A percentile compares a stretch with the other conserved stretches of the same genome.
Conservation (phyloP, 2,797 vertebrate genomes). For the Orestias chungarensis region DNA sequence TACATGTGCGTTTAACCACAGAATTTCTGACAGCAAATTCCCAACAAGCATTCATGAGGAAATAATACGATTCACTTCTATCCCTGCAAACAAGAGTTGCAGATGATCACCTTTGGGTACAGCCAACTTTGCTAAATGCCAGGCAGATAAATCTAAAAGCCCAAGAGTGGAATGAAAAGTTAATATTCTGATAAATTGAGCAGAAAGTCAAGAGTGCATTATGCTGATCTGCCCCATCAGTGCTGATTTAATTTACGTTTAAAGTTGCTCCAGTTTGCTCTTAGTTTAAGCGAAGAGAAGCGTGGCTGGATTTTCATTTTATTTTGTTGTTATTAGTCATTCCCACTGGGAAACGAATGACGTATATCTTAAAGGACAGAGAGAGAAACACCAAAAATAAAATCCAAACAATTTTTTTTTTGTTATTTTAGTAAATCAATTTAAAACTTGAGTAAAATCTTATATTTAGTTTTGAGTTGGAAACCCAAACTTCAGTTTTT, state of each 20-base stretch:
- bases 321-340: slow-evolving; percentile 4
- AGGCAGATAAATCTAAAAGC: slow-evolving; percentile 67
- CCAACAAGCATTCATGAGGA: background rate
- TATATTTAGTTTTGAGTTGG: background rate
- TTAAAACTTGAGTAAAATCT: background rate
- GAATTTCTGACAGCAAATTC: background rate
- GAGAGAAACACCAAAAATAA: background rate
- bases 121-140: slow-evolving; percentile 62
- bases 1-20: background rate
- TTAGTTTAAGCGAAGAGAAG: slow-evolving; percentile 9
- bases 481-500: background rate
- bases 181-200: slow-evolving; percentile 69
- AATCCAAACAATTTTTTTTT: background rate
- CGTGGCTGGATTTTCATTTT: background rate
- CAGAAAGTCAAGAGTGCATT: slow-evolving; percentile 61
- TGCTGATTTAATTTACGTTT: slow-evolving; percentile 50
- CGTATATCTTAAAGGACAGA: slow-evolving; percentile 9
- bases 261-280: slow-evolving; percentile 32
- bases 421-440: background rate
- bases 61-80: background rate
- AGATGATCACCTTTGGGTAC: slow-evolving; percentile 47
- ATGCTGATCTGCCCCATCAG: slow-evolving; percentile 43
- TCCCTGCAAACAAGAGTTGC: background rate
- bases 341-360: background rate
- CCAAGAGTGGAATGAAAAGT: slow-evolving; percentile 61